Evolutionary conservation across 2,888 invertebrate genomes (phyloP).

Genomic region (Phalera bucephala): DNA sequence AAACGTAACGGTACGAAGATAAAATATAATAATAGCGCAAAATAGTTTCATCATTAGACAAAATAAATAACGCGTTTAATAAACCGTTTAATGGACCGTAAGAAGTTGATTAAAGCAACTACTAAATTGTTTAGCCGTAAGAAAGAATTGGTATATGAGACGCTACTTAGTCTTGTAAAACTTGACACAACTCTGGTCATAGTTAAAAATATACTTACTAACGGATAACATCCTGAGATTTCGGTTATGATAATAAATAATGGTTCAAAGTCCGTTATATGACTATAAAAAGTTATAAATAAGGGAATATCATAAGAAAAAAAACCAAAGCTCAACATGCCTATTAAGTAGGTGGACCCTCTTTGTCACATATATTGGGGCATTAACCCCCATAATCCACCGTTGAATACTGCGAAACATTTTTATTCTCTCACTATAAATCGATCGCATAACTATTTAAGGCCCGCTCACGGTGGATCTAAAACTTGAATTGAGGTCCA

Average conservation of each 20-base stretch:
- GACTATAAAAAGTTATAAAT: conserved; percentile 37
- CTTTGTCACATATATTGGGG: conserved; percentile 33
- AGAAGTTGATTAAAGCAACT: conserved; percentile 9
- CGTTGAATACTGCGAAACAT: conserved; percentile 19
- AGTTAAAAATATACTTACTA: conserved; percentile 18
- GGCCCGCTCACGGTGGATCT: conserved; percentile 21
- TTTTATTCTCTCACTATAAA: conserved; percentile 31
- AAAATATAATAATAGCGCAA: conserved; percentile 9
- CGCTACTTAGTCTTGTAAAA: too few species aligned
- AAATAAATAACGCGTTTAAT: conserved; percentile 7
- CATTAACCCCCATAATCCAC: conserved; percentile 34
- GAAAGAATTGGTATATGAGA: background rate
- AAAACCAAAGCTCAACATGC: conserved; percentile 29
- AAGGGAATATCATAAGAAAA: conserved; percentile 39
- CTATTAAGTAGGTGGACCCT: conserved; percentile 39
- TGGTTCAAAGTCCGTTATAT: conserved; percentile 15
- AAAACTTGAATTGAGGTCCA: conserved; percentile 15
- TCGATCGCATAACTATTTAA: conserved; percentile 22
- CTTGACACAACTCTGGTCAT: too few species aligned
- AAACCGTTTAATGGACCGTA: conserved; percentile 21
- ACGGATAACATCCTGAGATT: conserved; percentile 36
- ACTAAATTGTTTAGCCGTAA: conserved; percentile 4
- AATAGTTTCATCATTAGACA: conserved; percentile 4
- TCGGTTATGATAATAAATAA: conserved; percentile 17
- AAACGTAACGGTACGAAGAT: conserved; percentile 11